phyloP scores from a whole-genome alignment of 2,888 invertebrate species.

The Andrena haemorrhoa region DNA sequence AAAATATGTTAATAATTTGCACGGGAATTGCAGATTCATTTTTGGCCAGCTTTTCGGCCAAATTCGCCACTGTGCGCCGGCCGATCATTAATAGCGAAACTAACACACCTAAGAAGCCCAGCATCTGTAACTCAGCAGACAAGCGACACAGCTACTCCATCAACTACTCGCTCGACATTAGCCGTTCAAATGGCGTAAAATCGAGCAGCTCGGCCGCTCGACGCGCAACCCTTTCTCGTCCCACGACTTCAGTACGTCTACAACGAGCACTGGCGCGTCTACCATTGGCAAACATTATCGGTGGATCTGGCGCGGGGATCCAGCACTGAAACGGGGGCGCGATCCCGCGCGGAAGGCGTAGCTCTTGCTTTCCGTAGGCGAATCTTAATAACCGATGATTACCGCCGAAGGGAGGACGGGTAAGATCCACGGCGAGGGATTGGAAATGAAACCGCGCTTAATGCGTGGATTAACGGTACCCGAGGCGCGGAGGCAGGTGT shows the following conservation, averaged over 20 bases:
- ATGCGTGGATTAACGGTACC: constrained; percentile 60
- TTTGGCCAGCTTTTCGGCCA: too few relatives aligned
- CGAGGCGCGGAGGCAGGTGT: constrained; percentile 52
- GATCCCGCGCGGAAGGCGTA: constrained; percentile 39
- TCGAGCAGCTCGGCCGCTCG: background rate
- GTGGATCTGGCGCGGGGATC: constrained; percentile 37
- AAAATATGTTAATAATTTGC: too few relatives aligned
- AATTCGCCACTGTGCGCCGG: too few relatives aligned
- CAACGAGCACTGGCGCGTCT: background rate
- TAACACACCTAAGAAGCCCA: background rate
- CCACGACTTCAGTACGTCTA: background rate
- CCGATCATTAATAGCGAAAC: background rate
- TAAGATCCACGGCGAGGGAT: constrained; percentile 49
- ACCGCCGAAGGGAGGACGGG: constrained; percentile 30
- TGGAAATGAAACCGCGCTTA: constrained; percentile 54
- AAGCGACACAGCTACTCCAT: background rate
- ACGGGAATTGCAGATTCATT: too few relatives aligned
- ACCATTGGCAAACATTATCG: constrained; percentile 24
- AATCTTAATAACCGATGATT: constrained; percentile 64
- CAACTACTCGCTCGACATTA: background rate
- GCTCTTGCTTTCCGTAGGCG: constrained; percentile 61
- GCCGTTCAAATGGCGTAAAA: constrained; percentile 10
- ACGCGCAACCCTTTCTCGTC: constrained; percentile 11
- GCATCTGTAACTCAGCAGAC: background rate
- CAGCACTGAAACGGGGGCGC: constrained; percentile 32